Evolutionary conservation across 2,797 vertebrate genomes (phyloP).

Genomic region (Fringilla coelebs): DNA sequence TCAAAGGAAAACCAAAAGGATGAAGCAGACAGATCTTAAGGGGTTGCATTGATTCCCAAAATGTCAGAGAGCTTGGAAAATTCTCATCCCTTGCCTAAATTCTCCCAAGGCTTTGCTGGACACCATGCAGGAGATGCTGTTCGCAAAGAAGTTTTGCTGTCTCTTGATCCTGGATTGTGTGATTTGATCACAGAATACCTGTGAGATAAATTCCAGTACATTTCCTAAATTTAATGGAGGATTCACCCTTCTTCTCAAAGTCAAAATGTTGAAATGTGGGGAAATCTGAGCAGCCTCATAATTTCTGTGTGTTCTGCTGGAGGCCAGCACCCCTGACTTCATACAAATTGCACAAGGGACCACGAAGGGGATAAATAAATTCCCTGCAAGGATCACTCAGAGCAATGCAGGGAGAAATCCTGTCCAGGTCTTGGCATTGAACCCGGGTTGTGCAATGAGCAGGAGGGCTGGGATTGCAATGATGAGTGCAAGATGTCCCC

Average conservation of each 20-base stretch:
- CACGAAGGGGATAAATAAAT: not conserved
- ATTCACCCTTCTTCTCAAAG: not conserved
- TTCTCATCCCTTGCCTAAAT: not conserved
- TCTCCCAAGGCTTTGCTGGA: not conserved
- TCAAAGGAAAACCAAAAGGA: not conserved
- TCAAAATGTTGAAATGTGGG: not conserved
- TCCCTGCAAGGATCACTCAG: not conserved
- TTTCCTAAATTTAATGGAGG: not conserved
- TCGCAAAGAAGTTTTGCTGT: not conserved
- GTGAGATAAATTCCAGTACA: not conserved
- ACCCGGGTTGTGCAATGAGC: not conserved
- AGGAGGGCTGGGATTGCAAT: not conserved
- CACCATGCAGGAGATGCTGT: not conserved
- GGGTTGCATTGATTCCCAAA: not conserved
- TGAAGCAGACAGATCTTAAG: not conserved
- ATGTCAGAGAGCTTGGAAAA: not conserved
- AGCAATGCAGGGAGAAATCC: not conserved
- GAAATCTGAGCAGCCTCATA: not conserved
- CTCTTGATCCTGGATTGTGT: not conserved
- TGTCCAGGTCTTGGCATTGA: accelerated
- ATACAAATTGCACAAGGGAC: not conserved
- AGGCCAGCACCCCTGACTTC: not conserved
- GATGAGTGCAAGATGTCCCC: not conserved
- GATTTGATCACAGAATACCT: not conserved
- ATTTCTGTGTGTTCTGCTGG: not conserved